These are phyloP conservation scores for Augiades crinisus DNA, from an alignment of 2,888 invertebrate species.

Conservation along the genomic window DNA sequence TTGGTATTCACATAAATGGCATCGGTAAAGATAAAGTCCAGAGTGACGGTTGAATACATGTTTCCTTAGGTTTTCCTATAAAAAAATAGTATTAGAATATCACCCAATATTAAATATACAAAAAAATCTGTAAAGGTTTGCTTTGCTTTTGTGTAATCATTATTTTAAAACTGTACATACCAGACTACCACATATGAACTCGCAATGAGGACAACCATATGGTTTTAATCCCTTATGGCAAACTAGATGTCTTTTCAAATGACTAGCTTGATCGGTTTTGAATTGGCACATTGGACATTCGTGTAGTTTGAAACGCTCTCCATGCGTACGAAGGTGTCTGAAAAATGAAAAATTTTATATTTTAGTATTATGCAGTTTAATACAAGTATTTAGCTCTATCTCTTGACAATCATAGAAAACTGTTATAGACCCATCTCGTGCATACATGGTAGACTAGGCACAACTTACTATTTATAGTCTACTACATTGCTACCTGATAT, in stretches of 20 bases:
- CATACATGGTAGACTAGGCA: too few relatives aligned
- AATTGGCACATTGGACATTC: slow-evolving; percentile 87
- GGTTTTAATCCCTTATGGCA: slow-evolving; percentile 92
- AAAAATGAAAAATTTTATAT: slow-evolving; percentile 24
- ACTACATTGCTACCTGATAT: too few relatives aligned
- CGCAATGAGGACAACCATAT: slow-evolving; percentile 92
- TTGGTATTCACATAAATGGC: slow-evolving; percentile 82
- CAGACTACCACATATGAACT: slow-evolving; percentile 88
- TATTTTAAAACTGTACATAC: slow-evolving; percentile 65
- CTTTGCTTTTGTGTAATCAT: too few relatives aligned
- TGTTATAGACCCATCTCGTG: too few relatives aligned
- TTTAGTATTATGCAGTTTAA: too few relatives aligned
- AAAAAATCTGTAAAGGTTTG: too few relatives aligned
- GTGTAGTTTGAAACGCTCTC: slow-evolving; percentile 70
- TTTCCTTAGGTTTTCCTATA: slow-evolving; percentile 92
- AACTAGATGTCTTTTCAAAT: slow-evolving; percentile 89
- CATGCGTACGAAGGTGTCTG: slow-evolving; percentile 84
- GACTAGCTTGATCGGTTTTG: slow-evolving; percentile 83
- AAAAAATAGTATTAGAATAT: too few relatives aligned
- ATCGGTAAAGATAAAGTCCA: slow-evolving; percentile 89
- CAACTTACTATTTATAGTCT: too few relatives aligned
- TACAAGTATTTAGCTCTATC: too few relatives aligned
- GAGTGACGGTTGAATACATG: slow-evolving; percentile 91
- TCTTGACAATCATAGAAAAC: too few relatives aligned
- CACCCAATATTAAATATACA: too few relatives aligned